Evolutionary conservation across 2,888 invertebrate genomes (phyloP), one percentile per base, ranked within the genome.

Genomic region (Emmelina monodactyla): DNA sequence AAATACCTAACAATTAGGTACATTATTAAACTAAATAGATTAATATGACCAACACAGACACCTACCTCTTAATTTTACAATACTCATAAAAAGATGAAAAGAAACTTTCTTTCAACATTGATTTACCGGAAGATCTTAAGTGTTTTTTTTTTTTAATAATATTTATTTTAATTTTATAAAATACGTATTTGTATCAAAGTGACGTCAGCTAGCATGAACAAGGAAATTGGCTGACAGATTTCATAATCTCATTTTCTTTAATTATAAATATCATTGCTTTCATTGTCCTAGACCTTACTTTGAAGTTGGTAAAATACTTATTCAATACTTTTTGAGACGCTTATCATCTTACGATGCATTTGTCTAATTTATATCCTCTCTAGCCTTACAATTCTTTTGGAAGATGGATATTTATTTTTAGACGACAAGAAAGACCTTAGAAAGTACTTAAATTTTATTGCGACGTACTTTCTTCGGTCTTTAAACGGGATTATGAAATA

Each of bases 251-350:
- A 42, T 48, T 47, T 45, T 40, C 37, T 61, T 60, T 56, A 53
- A 63, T 67, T 72, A 76, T 78, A 75, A 75, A 75, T 75, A 76
- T 67, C 70, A 78, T 79, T 75, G 76, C 73, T 79, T 76, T 68
- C 67, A 64, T 68, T 63, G 58, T 58, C 64, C n/a, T 70, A 69
- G 62, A 67, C 64, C 62, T 53, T 67, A 65, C 62, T 53, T 65
- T 66, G 66, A 62, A 63, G 69, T 72, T 66, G 71, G 70, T 76
- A 76, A 76, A 79, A 76, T 76, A 76, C 78, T 78, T 76, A 78
- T 60, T 64, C 66, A 76, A 75, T 78, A 76, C 76, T 72, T 67
- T 55, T 71, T 69, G 68, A 75, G 71, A 75, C 46, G 58, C 64
- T 57, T 57, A 55, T 63, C 71, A 75, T 73, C 73, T 75, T 75